Conservation (phyloP, 2,888 invertebrate genomes). For the Microctonus aethiopoides region DNA sequence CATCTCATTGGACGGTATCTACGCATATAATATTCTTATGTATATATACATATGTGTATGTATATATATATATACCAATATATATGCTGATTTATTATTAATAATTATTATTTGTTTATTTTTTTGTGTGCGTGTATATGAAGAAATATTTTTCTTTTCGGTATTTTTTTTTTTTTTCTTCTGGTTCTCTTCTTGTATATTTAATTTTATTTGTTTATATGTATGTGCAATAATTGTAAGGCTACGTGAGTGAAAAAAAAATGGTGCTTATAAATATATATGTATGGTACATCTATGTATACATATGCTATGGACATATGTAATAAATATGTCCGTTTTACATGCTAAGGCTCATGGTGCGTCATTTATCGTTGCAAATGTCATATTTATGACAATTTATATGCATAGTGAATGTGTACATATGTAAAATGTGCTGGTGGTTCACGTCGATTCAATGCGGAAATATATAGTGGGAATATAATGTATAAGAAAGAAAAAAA, state of each 20-base stretch:
- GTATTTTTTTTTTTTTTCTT: background rate
- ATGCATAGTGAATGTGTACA: slow-evolving; percentile 9
- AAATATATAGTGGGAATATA: background rate
- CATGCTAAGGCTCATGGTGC: slow-evolving; percentile 44
- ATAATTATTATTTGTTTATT: too few relatives aligned
- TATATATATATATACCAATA: slow-evolving; percentile 24
- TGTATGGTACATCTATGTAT: slow-evolving; percentile 22
- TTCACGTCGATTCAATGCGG: background rate
- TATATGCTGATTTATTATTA: background rate
- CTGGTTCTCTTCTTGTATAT: slow-evolving; percentile 7
- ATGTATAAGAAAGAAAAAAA: background rate
- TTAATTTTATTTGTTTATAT: slow-evolving; percentile 9
- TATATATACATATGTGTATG: too few relatives aligned
- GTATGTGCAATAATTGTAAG: slow-evolving; percentile 28
- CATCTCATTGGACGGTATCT: slow-evolving; percentile 32
- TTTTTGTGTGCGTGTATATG: slow-evolving; percentile 18
- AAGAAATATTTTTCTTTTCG: slow-evolving; percentile 1
- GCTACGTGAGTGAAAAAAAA: slow-evolving; percentile 41
- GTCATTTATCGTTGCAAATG: slow-evolving; percentile 23
- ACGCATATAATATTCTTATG: too few relatives aligned
- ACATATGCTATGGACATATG: slow-evolving; percentile 1
- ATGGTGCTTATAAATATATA: slow-evolving; percentile 31
- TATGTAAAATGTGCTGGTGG: slow-evolving; percentile 16
- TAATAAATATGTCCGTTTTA: slow-evolving; percentile 39
- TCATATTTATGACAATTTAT: slow-evolving; percentile 11